Evolutionary conservation across 2,797 vertebrate species (phyloP).

Genomic region (Chrosomus eos): DNA sequence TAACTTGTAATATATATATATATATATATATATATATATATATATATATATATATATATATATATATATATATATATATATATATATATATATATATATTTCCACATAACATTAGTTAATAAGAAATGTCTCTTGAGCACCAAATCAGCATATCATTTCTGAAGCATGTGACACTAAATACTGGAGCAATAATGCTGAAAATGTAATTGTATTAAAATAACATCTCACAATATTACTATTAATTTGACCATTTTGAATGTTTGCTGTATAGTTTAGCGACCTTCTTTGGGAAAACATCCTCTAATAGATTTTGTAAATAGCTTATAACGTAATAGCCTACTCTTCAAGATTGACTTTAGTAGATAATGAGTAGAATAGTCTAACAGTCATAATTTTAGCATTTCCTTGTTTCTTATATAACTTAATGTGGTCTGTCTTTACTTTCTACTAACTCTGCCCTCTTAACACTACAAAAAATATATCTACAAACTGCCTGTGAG

Average conservation of each 20-base stretch:
- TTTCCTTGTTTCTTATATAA: neutral
- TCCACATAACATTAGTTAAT: neutral
- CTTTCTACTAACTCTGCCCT: neutral
- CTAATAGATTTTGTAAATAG: neutral
- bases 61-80: no score
- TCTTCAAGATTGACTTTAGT: neutral
- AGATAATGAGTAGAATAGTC: neutral
- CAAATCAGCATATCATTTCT: neutral
- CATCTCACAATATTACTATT: no score
- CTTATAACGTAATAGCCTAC: no score
- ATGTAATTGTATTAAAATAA: neutral
- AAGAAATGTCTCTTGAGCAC: neutral
- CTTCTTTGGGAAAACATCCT: neutral
- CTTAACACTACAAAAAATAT: neutral
- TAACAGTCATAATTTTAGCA: neutral
- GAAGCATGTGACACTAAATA: neutral
- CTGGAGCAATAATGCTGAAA: neutral
- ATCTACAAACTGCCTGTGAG: neutral
- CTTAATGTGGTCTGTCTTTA: neutral
- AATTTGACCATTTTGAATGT: no score
- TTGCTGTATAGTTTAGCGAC: neutral
- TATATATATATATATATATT: no score
- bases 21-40: no score
- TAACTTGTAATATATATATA: no score
- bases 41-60: no score